phyloP scores from a whole-genome alignment of 2,888 invertebrate species.

The Lydus trimaculatus region DNA sequence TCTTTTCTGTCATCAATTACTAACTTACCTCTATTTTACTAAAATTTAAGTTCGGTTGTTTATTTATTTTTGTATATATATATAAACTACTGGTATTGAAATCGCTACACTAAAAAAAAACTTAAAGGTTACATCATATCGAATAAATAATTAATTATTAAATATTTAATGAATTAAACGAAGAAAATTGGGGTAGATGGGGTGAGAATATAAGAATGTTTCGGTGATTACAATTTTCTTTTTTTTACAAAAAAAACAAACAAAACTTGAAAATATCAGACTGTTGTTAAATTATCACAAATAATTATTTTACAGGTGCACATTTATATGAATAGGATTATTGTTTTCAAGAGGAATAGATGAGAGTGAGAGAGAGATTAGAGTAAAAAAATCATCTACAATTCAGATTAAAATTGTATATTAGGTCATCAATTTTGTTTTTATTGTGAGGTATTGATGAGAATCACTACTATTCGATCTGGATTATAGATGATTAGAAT shows the following conservation, averaged over 20 bases:
- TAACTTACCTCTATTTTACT: conserved; percentile 17
- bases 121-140: conserved; percentile 20
- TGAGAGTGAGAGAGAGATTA: neutral
- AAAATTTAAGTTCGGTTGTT: conserved; percentile 21
- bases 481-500: neutral
- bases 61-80: neutral
- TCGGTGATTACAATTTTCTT: neutral
- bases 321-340: neutral
- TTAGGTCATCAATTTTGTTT: neutral
- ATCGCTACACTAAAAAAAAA: conserved; percentile 20
- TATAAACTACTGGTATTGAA: conserved; percentile 10
- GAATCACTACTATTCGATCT: neutral
- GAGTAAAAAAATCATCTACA: neutral
- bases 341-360: neutral
- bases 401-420: conserved; percentile 6
- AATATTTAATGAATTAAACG: conserved; percentile 15
- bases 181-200: neutral
- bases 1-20: conserved; percentile 12
- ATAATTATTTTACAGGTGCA: neutral
- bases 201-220: neutral
- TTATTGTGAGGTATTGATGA: conserved; percentile 6
- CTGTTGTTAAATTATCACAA: neutral
- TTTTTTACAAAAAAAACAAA: neutral
- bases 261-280: neutral
- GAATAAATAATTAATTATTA: conserved; percentile 21